Conservation (phyloP, 2,888 invertebrate species). For the Tipula helvola region DNA sequence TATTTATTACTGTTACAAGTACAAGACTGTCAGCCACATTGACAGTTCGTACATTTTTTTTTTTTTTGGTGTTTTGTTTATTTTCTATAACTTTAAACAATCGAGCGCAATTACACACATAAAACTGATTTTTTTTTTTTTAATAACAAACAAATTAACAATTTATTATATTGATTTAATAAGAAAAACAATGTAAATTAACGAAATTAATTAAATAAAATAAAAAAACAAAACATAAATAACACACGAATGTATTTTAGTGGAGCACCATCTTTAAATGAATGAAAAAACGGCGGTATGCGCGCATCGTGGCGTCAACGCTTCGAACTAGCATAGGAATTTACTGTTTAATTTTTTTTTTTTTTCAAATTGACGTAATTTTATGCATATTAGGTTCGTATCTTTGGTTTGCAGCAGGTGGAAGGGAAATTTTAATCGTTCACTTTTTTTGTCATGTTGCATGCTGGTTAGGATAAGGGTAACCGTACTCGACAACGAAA, state of each 20-base stretch:
- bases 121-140: not conserved
- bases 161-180: not conserved
- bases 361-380: not conserved
- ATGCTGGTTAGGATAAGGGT: not conserved
- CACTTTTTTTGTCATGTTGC: not conserved
- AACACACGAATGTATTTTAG: not conserved
- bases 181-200: not conserved
- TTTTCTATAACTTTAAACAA: not conserved
- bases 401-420: not conserved
- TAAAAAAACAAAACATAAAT: not conserved
- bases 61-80: not conserved
- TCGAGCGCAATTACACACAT: not conserved
- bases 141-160: not conserved
- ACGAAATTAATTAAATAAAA: not conserved
- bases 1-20: not conserved
- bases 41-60: not conserved
- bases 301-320: slow-evolving; percentile 34
- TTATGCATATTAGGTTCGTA: not conserved
- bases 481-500: no score
- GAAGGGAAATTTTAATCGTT: not conserved
- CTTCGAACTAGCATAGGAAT: not conserved
- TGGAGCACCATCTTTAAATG: slow-evolving; percentile 7
- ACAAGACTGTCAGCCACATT: slow-evolving; percentile 10
- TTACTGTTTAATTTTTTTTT: not conserved
- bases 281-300: not conserved